phyloP scores from a whole-genome alignment of 1,140 invertebrate genomes.

The Penaeus vannamei region DNA sequence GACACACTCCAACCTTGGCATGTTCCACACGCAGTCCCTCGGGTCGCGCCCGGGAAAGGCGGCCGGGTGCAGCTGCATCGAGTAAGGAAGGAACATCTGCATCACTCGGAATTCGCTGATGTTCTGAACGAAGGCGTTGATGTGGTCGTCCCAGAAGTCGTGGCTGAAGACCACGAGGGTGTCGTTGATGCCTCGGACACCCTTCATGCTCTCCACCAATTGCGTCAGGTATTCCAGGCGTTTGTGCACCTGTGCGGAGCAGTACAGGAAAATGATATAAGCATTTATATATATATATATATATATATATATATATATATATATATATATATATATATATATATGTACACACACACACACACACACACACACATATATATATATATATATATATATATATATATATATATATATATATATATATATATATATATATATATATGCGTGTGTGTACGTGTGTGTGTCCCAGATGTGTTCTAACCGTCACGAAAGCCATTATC shows the following conservation, averaged over 20 bases:
- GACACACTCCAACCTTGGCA: constrained; percentile 89
- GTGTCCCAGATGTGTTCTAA: too few species aligned
- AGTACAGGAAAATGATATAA: background rate
- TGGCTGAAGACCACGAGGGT: constrained; percentile 94
- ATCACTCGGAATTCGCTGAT: constrained; percentile 76
- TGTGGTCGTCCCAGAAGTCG: constrained; percentile 91
- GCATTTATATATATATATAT: background rate
- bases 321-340: background rate
- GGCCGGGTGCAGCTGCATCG: constrained; percentile 92
- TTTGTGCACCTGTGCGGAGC: constrained; percentile 83
- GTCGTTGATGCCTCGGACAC: constrained; percentile 89
- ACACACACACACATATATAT: too few species aligned
- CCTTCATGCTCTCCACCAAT: constrained; percentile 91
- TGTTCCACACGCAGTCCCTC: constrained; percentile 92
- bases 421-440: too few species aligned
- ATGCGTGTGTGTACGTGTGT: too few species aligned
- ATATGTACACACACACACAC: background rate
- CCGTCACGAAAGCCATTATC: too few species aligned
- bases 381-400: background rate
- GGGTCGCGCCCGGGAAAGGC: constrained; percentile 94
- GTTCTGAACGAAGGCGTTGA: constrained; percentile 77
- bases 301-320: constrained; percentile 23
- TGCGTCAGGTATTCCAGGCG: constrained; percentile 91
- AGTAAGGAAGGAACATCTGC: constrained; percentile 97
- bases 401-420: background rate